These are phyloP conservation scores for Drosophila leontia DNA, from an alignment of 1,140 invertebrate genomes.

Conservation along the genomic window DNA sequence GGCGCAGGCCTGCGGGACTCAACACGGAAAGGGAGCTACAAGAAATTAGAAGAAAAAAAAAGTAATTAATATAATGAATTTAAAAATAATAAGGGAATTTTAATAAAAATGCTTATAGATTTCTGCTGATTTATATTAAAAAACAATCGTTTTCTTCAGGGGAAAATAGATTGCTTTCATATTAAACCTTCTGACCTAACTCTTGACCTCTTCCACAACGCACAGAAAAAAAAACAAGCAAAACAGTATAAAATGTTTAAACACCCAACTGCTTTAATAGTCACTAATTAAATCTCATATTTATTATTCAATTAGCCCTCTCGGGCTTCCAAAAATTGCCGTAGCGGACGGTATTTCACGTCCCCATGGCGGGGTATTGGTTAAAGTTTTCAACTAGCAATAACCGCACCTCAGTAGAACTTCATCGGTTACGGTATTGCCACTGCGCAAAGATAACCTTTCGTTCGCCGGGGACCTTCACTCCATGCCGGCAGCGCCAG, in stretches of 20 bases:
- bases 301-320: constrained; percentile 80
- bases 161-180: too few species aligned
- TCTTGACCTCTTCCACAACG: too few species aligned
- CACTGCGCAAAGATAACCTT: constrained; percentile 86
- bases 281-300: constrained; percentile 1
- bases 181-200: too few species aligned
- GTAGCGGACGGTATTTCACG: constrained; percentile 95
- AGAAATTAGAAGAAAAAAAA: neutral
- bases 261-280: neutral
- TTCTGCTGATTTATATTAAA: too few species aligned
- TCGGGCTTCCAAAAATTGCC: constrained; percentile 93
- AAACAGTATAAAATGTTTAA: neutral
- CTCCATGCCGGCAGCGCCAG: constrained; percentile 25
- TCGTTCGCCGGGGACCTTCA: neutral
- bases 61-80: neutral
- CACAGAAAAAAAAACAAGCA: too few species aligned
- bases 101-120: too few species aligned
- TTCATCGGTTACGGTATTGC: constrained; percentile 79
- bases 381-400: constrained; percentile 83
- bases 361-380: constrained; percentile 87
- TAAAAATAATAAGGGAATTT: neutral
- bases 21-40: constrained; percentile 74
- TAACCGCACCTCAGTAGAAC: constrained; percentile 77
- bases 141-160: too few species aligned
- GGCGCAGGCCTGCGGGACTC: constrained; percentile 66